Percentiles rank a stretch among this genome's conserved stretches.
These are phyloP conservation scores for Andrena minutula DNA, from an alignment of 2,888 invertebrate genomes.

Conservation along the genomic window DNA sequence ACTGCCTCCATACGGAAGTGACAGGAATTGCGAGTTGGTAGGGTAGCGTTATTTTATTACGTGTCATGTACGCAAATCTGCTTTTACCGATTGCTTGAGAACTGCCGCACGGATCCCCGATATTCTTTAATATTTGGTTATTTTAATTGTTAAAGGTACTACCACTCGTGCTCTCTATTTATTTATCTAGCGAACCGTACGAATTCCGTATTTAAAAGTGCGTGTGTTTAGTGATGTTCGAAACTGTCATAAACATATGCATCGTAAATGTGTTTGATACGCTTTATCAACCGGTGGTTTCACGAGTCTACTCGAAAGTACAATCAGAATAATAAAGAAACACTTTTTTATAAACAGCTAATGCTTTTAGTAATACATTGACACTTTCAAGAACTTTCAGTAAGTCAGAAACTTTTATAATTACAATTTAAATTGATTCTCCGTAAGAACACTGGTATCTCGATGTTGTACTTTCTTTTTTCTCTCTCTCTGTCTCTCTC, in stretches of 20 bases:
- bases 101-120: constrained; percentile 5
- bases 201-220: constrained; percentile 22
- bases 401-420: neutral
- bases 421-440: constrained; percentile 9
- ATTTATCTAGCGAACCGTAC: neutral
- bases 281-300: neutral
- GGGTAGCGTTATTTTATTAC: constrained; percentile 61
- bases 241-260: constrained; percentile 60
- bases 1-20: constrained; percentile 58
- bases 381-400: neutral
- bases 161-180: neutral
- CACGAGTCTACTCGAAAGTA: neutral
- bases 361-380: neutral
- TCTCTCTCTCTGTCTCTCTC: too few species aligned
- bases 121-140: constrained; percentile 33
- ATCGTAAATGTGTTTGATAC: constrained; percentile 8
- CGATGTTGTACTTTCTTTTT: neutral
- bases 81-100: constrained; percentile 47
- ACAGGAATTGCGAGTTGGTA: constrained; percentile 58
- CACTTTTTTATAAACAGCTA: neutral
- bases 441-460: neutral
- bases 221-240: constrained; percentile 31
- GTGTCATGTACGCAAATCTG: constrained; percentile 66
- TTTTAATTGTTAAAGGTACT: constrained; percentile 54
- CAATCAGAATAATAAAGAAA: neutral